These are phyloP conservation scores for Merops nubicus DNA, from an alignment of 2,113 vertebrate genomes.

Conservation along the genomic window DNA sequence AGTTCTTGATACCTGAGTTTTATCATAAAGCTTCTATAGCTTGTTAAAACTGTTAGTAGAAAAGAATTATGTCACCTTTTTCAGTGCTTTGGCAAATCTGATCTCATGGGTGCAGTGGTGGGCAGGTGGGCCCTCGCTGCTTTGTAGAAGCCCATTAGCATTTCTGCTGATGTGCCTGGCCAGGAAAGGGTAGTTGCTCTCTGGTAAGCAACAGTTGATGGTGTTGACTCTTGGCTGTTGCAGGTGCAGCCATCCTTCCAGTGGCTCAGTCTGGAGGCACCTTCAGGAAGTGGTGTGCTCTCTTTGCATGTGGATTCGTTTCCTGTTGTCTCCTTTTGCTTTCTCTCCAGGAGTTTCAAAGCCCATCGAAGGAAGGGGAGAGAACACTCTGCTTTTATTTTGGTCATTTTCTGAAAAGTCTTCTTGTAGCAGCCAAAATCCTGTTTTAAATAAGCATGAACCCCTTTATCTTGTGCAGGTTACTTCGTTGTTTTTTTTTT, in stretches of 20 bases:
- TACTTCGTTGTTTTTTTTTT: background rate
- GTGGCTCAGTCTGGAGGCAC: background rate
- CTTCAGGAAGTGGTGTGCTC: background rate
- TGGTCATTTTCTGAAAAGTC: background rate
- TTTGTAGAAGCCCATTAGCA: background rate
- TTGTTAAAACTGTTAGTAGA: background rate
- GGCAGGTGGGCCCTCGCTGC: background rate
- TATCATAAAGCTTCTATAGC: background rate
- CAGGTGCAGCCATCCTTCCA: background rate
- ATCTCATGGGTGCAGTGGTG: background rate
- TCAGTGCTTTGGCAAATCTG: background rate
- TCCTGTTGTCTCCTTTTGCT: background rate
- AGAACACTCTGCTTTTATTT: background rate
- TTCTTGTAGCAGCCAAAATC: background rate
- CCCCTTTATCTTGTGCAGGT: background rate
- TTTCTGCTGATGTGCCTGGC: background rate
- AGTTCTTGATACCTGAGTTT: background rate
- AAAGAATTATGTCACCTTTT: background rate
- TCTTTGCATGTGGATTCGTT: background rate
- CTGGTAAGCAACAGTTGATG: background rate
- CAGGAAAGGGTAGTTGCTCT: background rate
- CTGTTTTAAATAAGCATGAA: background rate
- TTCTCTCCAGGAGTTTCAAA: background rate
- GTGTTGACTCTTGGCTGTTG: background rate
- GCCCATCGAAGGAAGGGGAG: background rate